phyloP scores from a whole-genome alignment of 2,113 vertebrate species.

The Cairina moschata region DNA sequence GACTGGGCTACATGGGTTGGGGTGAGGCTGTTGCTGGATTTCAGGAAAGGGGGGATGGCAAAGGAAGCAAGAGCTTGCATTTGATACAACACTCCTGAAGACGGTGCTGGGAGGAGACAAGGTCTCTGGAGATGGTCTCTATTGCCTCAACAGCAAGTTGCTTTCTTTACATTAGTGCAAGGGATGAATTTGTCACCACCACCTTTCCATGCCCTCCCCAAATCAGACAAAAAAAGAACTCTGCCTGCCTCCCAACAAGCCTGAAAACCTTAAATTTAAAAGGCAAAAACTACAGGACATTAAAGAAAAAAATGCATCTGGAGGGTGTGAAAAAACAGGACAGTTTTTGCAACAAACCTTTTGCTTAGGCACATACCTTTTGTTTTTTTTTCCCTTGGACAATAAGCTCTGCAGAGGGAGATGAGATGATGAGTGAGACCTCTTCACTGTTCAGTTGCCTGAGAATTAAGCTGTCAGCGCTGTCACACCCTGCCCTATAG shows the following conservation, averaged over 20 bases:
- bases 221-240: not conserved
- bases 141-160: not conserved
- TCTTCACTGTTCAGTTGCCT: not conserved
- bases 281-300: not conserved
- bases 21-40: not conserved
- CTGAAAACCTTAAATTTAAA: not conserved
- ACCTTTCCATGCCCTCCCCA: not conserved
- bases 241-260: not conserved
- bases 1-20: fast-evolving
- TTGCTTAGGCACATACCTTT: not conserved
- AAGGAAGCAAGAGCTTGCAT: not conserved
- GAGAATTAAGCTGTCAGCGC: not conserved
- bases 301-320: not conserved
- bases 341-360: not conserved
- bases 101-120: not conserved
- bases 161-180: not conserved
- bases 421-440: not conserved
- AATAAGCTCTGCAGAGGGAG: not conserved
- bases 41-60: not conserved
- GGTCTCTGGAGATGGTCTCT: not conserved
- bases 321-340: not conserved
- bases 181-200: not conserved
- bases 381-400: fast-evolving
- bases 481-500: not conserved
- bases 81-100: not conserved